phyloP scores from a whole-genome alignment of 2,888 invertebrate genomes.

The Eledona agricola region DNA sequence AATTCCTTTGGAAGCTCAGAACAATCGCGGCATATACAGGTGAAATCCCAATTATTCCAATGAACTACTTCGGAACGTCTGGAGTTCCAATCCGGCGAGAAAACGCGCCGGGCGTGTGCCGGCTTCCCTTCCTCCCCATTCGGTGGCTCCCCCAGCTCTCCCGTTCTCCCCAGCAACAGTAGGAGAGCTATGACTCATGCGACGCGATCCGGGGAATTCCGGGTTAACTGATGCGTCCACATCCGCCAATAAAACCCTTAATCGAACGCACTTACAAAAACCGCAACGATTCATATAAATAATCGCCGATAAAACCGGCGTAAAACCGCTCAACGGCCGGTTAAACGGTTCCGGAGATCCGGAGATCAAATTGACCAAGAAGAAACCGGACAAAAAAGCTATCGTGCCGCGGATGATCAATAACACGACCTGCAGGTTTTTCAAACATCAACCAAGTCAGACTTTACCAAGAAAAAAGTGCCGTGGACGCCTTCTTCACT shows the following conservation, averaged over 20 bases:
- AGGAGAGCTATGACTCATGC: slow-evolving; percentile 36
- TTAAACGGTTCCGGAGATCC: too few relatives aligned
- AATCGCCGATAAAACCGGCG: too few relatives aligned
- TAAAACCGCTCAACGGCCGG: too few relatives aligned
- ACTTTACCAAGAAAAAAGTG: slow-evolving; percentile 4
- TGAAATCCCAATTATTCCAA: slow-evolving; percentile 21
- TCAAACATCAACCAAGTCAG: slow-evolving; percentile 2
- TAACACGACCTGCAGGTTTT: slow-evolving; percentile 5
- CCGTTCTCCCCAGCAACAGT: slow-evolving; percentile 38
- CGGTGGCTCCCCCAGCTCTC: slow-evolving; percentile 19
- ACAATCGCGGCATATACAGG: slow-evolving; percentile 9
- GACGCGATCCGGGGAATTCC: slow-evolving; percentile 34
- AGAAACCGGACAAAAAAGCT: too few relatives aligned
- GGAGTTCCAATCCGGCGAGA: slow-evolving; percentile 11
- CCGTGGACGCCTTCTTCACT: slow-evolving; percentile 57
- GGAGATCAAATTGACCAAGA: too few relatives aligned
- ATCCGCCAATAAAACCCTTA: slow-evolving; percentile 27
- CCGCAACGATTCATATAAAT: too few relatives aligned
- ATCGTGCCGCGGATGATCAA: slow-evolving; percentile 11
- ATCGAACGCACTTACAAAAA: too few relatives aligned
- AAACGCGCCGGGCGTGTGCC: slow-evolving; percentile 35
- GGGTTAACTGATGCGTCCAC: slow-evolving; percentile 29
- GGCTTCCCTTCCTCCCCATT: slow-evolving; percentile 16
- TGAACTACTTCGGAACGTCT: slow-evolving; percentile 25
- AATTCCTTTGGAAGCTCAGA: too few relatives aligned